phyloP scores from a whole-genome alignment of 2,797 vertebrate species.

The Vespertilio murinus region DNA sequence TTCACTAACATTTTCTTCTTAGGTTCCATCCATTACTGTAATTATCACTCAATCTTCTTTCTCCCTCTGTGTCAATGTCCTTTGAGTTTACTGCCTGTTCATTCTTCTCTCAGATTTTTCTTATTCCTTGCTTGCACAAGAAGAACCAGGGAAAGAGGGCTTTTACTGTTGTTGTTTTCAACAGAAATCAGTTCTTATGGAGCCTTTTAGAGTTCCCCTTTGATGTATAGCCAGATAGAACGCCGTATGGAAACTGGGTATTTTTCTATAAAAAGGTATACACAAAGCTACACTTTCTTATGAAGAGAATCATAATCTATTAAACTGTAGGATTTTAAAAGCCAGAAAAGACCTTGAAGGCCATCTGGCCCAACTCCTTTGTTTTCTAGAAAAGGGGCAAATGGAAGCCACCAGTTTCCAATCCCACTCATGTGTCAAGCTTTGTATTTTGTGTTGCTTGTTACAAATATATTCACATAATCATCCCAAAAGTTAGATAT shows the following conservation, averaged over 20 bases:
- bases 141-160: background rate
- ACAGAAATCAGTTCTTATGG: constrained; percentile 41
- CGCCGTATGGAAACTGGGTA: background rate
- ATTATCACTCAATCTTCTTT: constrained; percentile 52
- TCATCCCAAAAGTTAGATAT: background rate
- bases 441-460: background rate
- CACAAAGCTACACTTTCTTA: constrained; percentile 21
- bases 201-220: background rate
- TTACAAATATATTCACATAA: background rate
- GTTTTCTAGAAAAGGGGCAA: background rate
- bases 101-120: constrained; percentile 31
- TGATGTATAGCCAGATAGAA: constrained; percentile 4
- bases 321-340: constrained; percentile 36
- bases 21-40: background rate
- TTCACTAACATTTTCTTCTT: background rate
- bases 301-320: constrained; percentile 3
- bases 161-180: background rate
- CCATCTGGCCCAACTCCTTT: background rate
- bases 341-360: background rate
- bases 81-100: background rate
- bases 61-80: background rate
- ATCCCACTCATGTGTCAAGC: background rate
- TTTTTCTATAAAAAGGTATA: constrained; percentile 18
- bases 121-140: constrained; percentile 20
- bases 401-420: background rate